Conservation (phyloP, 1,140 invertebrate species). For the Schlechtendalia chinensis region DNA sequence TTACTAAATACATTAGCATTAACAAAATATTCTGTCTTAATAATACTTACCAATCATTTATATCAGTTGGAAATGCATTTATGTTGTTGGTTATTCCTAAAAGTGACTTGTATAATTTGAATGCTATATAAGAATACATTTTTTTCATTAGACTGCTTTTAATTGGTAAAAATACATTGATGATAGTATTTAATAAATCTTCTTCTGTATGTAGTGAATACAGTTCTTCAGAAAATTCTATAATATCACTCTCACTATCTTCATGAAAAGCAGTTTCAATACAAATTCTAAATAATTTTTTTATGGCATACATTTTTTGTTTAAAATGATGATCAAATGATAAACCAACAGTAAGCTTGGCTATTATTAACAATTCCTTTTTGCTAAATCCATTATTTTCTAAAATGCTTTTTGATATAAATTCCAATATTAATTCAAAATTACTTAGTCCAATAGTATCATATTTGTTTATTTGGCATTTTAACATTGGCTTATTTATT, state of each 20-base stretch:
- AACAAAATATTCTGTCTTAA: too few species aligned
- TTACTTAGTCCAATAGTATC: not conserved
- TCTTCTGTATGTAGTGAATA: not conserved
- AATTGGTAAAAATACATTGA: constrained; percentile 25
- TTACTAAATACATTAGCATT: too few species aligned
- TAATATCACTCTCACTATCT: not conserved
- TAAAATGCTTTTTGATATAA: not conserved
- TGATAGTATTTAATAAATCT: not conserved
- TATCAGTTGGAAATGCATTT: not conserved
- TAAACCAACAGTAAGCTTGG: not conserved
- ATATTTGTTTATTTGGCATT: not conserved
- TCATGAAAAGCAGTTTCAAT: not conserved
- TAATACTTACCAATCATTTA: constrained; percentile 21
- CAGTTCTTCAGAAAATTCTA: not conserved
- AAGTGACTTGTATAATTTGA: constrained; percentile 5
- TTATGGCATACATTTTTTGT: constrained; percentile 9
- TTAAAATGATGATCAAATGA: not conserved
- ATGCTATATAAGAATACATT: not conserved
- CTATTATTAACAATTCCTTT: not conserved
- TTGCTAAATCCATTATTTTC: not conserved
- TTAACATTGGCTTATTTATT: not conserved
- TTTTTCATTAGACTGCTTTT: not conserved
- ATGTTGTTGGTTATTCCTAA: not conserved
- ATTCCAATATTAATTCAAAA: constrained; percentile 23
- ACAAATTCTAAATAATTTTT: constrained; percentile 18